Evolutionary conservation across 2,113 vertebrate species (phyloP).

Genomic region (Glaucomys volans): DNA sequence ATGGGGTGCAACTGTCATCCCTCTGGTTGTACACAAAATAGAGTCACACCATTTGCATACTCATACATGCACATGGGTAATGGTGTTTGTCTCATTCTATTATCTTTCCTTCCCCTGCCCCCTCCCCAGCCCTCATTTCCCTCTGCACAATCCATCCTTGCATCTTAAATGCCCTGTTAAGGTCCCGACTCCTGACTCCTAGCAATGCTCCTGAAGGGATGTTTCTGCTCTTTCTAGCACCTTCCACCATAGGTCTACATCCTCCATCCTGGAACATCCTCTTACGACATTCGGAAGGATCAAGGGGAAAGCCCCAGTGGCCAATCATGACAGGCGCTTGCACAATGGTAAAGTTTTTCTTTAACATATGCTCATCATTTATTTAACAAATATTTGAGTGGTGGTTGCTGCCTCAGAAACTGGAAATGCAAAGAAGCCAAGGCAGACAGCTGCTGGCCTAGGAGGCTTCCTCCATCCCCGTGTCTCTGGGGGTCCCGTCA

Average conservation of each 20-base stretch:
- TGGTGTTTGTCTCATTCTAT: too few species aligned
- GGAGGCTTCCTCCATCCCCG: not conserved
- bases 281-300: not conserved
- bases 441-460: not conserved
- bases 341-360: not conserved
- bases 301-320: not conserved
- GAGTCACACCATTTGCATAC: too few species aligned
- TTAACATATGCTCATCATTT: not conserved
- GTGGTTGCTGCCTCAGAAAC: not conserved
- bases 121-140: too few species aligned
- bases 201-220: not conserved
- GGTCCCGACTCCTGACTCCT: not conserved
- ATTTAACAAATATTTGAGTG: not conserved
- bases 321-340: not conserved
- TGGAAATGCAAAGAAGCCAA: not conserved
- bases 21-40: too few species aligned
- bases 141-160: too few species aligned
- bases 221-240: not conserved
- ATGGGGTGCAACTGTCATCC: too few species aligned
- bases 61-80: too few species aligned
- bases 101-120: too few species aligned
- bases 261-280: not conserved
- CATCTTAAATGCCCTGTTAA: not conserved
- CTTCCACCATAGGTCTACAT: not conserved
- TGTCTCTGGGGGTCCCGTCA: not conserved